Evolutionary conservation across 2,113 vertebrate genomes (phyloP), one percentile per base, ranked within the genome.

Genomic region (Pelecanoides urinatrix): DNA sequence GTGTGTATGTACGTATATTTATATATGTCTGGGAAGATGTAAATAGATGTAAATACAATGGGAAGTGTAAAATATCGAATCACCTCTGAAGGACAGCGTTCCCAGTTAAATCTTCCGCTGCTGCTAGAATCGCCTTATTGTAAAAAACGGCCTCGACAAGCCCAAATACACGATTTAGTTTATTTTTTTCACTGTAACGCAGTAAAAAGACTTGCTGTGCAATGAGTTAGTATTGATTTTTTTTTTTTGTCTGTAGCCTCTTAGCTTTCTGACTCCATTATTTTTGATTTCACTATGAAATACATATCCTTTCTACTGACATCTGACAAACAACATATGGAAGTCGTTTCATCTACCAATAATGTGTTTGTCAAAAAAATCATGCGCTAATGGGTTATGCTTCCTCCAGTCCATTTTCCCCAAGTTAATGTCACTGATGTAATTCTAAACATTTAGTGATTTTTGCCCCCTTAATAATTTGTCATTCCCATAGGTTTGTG

Each of bases 291-390:
- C 98, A 97, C 98, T 98, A 97, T 98, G 98, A 98, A 99, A 99
- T 98, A 97, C 97, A 97, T 98, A 98, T 98, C 98, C 98, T 93
- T 97, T 94, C 92, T 96, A 82, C 98, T 98, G 98, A 98, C 98
- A 98, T 98, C 98, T 99, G 98, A 98, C 98, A 99, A 99, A 99
- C 98, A 99, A 91, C 98, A 98, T 98, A 97, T 99, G 98, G 96
- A 98, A 98, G 98, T 98, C 95, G 95, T 98, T 99, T 98, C 98
- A 98, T 99, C 98, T 98, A 96, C 98, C 97, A 98, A 95, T 98
- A 98, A 98, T 98, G 97, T 98, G 97, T 98, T 98, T 98, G 98
- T 98, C 98, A 98, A 98, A 98, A 98, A 97, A 97, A 93, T 97
- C 97, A 96, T 94, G 77, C 97, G 68, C 98, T 99, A 98, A 99